Evolutionary conservation across 2,888 invertebrate genomes (phyloP).

Genomic region (Zygothrica quintamaculata): DNA sequence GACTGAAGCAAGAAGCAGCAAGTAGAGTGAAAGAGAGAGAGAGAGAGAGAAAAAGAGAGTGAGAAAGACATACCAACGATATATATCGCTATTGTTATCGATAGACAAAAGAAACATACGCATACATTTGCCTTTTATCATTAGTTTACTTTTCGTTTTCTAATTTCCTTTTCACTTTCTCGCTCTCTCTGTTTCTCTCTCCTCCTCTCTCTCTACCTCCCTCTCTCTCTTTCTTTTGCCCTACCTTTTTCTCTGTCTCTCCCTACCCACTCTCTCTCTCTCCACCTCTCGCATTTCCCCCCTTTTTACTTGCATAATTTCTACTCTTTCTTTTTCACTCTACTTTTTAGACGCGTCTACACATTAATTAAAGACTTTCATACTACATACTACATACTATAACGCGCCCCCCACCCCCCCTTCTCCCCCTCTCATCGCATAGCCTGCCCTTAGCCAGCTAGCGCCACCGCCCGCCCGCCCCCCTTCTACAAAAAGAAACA

Average conservation of each 20-base stretch:
- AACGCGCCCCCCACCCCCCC: conserved; percentile 14
- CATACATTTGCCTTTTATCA: too few relatives aligned
- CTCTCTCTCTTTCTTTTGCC: conserved; percentile 21
- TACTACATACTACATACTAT: conserved; percentile 29
- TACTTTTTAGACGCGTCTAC: too few relatives aligned
- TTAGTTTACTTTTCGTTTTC: too few relatives aligned
- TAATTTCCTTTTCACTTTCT: not conserved
- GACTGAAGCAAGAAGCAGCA: too few relatives aligned
- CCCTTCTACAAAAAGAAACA: too few relatives aligned
- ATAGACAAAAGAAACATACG: conserved; percentile 3
- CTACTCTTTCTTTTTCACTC: too few relatives aligned
- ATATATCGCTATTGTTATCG: conserved; percentile 26
- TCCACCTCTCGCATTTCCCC: conserved; percentile 21
- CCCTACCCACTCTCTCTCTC: not conserved
- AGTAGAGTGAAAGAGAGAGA: too few relatives aligned
- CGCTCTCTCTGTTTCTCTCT: not conserved
- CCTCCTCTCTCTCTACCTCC: not conserved
- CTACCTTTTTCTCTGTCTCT: not conserved
- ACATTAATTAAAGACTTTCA: conserved; percentile 82
- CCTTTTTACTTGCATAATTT: conserved; percentile 60
- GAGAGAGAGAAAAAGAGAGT: too few relatives aligned
- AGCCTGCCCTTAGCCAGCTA: too few relatives aligned
- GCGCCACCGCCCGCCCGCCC: too few relatives aligned
- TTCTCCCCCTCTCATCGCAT: too few relatives aligned
- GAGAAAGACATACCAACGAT: too few relatives aligned